phyloP scores from a whole-genome alignment of 1,140 invertebrate species.

The Stenopsyche tienmushanensis region DNA sequence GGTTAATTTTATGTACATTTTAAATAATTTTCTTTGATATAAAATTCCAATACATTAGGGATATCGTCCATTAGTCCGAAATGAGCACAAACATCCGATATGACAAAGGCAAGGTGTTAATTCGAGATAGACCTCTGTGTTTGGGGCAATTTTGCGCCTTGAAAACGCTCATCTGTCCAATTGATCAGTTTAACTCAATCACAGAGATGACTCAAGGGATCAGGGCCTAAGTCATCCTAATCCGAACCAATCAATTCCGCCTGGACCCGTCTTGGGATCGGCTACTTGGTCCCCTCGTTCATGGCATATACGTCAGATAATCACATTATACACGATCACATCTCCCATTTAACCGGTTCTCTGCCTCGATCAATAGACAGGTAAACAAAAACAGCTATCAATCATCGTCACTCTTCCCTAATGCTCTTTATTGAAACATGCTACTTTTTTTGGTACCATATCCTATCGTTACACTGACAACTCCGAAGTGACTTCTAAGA shows the following conservation, averaged over 20 bases:
- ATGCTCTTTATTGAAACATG: background rate
- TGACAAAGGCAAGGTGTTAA: too few relatives aligned
- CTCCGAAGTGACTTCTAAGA: too few relatives aligned
- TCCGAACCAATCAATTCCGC: constrained; percentile 2
- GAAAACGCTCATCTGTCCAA: background rate
- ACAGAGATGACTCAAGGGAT: background rate
- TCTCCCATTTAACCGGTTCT: background rate
- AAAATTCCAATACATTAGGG: too few relatives aligned
- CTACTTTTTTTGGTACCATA: too few relatives aligned
- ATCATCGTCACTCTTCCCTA: background rate
- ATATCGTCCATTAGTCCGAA: too few relatives aligned
- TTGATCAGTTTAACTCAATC: background rate
- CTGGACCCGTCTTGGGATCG: background rate
- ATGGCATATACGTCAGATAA: too few relatives aligned
- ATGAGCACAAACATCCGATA: too few relatives aligned
- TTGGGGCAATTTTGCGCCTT: background rate
- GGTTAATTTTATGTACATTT: too few relatives aligned
- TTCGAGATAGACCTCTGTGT: too few relatives aligned
- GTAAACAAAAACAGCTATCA: constrained; percentile 2
- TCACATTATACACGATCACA: constrained; percentile 6
- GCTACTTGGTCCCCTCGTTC: background rate
- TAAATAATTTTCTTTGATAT: too few relatives aligned
- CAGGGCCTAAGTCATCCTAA: background rate
- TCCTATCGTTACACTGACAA: too few relatives aligned
- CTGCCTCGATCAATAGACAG: background rate